These are phyloP conservation scores for Trachelus stipa DNA, from an alignment of 2,888 invertebrate genomes.

Conservation along the genomic window DNA sequence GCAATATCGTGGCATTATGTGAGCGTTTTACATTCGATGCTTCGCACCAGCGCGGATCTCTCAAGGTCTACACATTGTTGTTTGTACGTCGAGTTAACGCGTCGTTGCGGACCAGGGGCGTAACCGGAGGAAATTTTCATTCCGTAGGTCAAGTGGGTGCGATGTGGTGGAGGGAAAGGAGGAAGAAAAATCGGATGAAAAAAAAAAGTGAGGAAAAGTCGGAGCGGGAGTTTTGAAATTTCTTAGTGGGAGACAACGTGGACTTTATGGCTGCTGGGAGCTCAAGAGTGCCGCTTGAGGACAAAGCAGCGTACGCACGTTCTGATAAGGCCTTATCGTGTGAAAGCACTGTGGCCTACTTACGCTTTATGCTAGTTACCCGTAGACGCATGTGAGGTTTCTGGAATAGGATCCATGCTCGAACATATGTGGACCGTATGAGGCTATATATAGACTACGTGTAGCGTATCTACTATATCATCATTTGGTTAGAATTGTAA, in stretches of 20 bases:
- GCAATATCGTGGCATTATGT: slow-evolving; percentile 55
- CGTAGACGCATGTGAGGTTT: neutral
- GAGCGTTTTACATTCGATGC: slow-evolving; percentile 55
- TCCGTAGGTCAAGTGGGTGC: neutral
- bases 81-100: slow-evolving; percentile 50
- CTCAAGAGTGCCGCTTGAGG: slow-evolving; percentile 27
- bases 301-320: slow-evolving; percentile 42
- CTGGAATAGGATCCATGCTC: neutral
- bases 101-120: slow-evolving; percentile 46
- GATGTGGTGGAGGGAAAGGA: neutral
- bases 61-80: slow-evolving; percentile 59
- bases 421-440: neutral
- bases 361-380: slow-evolving; percentile 35
- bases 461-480: no score
- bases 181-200: neutral
- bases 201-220: neutral
- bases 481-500: no score
- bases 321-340: slow-evolving; percentile 64
- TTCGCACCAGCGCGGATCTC: slow-evolving; percentile 53
- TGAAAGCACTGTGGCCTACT: slow-evolving; percentile 65
- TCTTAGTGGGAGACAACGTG: neutral
- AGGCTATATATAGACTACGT: neutral
- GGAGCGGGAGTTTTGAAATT: neutral
- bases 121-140: slow-evolving; percentile 11
- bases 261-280: slow-evolving; percentile 8